Evolutionary conservation across 2,113 vertebrate species (phyloP).

Genomic region (Cyanocitta stelleri): DNA sequence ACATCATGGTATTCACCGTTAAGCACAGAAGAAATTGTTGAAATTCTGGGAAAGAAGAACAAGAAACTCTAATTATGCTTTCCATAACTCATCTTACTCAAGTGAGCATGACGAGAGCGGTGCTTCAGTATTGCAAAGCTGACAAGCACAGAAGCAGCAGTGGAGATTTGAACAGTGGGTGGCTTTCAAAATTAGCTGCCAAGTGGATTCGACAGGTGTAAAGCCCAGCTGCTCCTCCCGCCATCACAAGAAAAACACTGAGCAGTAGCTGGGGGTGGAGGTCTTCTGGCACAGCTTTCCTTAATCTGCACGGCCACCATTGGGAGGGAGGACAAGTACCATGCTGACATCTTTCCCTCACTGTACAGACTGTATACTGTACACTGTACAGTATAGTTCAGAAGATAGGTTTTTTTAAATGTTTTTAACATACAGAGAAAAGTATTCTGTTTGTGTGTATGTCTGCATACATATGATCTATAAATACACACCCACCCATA

Average conservation of each 20-base stretch:
- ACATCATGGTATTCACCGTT: neutral
- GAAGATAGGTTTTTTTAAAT: rapidly evolving
- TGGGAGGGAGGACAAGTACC: neutral
- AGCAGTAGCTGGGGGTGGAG: neutral
- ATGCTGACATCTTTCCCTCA: neutral
- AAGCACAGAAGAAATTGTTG: neutral
- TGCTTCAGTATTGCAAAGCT: neutral
- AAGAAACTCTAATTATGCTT: neutral
- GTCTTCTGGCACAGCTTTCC: neutral
- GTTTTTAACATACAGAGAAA: neutral
- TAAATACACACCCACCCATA: neutral
- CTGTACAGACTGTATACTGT: neutral
- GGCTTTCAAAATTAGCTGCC: slow-evolving; percentile 25
- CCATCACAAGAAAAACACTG: neutral
- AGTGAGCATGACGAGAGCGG: slow-evolving; percentile 11
- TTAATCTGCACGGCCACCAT: neutral
- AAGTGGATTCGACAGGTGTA: slow-evolving; percentile 38
- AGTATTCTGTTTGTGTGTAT: neutral
- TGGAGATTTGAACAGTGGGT: slow-evolving; percentile 32
- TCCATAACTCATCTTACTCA: neutral
- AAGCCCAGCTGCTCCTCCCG: slow-evolving; percentile 14
- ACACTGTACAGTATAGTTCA: neutral
- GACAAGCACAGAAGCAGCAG: slow-evolving; percentile 36
- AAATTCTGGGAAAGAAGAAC: neutral
- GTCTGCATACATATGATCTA: neutral